Percentiles rank a stretch among this genome's conserved stretches.
These are phyloP conservation scores for Oreortyx pictus DNA, from an alignment of 2,797 vertebrate genomes.

Conservation along the genomic window DNA sequence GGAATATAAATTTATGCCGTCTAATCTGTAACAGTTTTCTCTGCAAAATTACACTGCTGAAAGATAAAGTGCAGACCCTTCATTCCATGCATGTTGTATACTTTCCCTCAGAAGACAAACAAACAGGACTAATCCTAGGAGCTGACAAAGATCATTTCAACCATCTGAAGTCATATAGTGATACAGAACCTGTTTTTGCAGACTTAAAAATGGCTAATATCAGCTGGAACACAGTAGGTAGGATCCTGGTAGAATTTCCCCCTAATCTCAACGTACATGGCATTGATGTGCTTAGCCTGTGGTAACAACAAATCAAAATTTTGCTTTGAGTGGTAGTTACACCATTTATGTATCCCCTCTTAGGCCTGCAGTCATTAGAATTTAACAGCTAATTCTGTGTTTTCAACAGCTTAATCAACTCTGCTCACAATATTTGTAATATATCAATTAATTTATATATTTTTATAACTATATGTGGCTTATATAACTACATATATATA, in stretches of 20 bases:
- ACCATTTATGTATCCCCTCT: not conserved
- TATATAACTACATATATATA: not conserved
- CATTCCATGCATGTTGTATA: not conserved
- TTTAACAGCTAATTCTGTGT: not conserved
- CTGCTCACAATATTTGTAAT: not conserved
- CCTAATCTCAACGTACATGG: not conserved
- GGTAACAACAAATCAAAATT: not conserved
- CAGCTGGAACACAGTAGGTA: not conserved
- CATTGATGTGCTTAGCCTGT: not conserved
- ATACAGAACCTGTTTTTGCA: not conserved
- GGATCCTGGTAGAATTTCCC: not conserved
- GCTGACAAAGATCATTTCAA: not conserved
- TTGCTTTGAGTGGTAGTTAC: not conserved
- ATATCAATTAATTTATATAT: not conserved
- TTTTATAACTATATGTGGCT: not conserved
- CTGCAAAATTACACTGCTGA: not conserved
- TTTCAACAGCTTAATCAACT: not conserved
- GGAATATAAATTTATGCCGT: not conserved
- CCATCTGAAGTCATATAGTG: not conserved
- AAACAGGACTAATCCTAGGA: not conserved
- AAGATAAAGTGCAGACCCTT: not conserved
- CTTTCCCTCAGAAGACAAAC: not conserved
- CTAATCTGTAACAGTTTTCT: not conserved
- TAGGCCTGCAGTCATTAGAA: not conserved
- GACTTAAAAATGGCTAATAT: not conserved